Evolutionary conservation across 1,140 invertebrate species (phyloP).

Genomic region (Doryteuthis pealeii): DNA sequence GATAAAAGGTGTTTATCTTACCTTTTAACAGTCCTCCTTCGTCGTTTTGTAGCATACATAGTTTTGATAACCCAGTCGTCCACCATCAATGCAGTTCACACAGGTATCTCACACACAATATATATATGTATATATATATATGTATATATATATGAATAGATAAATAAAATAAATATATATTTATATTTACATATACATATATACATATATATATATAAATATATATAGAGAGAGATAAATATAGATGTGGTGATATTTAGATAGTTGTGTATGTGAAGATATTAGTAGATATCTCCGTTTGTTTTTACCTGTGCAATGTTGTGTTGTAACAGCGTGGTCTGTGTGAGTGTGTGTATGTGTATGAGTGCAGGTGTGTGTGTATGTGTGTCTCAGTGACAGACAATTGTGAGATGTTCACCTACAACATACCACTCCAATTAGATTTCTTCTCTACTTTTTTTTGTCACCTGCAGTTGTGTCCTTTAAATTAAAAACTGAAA

Average conservation of each 20-base stretch:
- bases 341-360: no score
- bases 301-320: no score
- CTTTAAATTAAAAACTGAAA: no score
- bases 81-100: slow-evolving; percentile 32
- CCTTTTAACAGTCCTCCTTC: slow-evolving; percentile 92
- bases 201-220: not conserved
- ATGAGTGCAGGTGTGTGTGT: no score
- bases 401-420: no score
- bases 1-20: no score
- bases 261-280: no score
- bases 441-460: not conserved
- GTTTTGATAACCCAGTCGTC: slow-evolving; percentile 64
- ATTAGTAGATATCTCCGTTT: no score
- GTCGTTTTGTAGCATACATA: slow-evolving; percentile 90
- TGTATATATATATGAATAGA: not conserved
- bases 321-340: no score
- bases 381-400: no score
- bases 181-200: not conserved
- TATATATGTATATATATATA: slow-evolving; percentile 4
- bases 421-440: no score
- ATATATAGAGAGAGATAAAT: not conserved
- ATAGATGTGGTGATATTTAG: no score
- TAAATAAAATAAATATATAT: not conserved
- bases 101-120: not conserved
- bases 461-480: not conserved